phyloP scores from a whole-genome alignment of 2,113 vertebrate species.

The Leptobrachium ailaonicum region DNA sequence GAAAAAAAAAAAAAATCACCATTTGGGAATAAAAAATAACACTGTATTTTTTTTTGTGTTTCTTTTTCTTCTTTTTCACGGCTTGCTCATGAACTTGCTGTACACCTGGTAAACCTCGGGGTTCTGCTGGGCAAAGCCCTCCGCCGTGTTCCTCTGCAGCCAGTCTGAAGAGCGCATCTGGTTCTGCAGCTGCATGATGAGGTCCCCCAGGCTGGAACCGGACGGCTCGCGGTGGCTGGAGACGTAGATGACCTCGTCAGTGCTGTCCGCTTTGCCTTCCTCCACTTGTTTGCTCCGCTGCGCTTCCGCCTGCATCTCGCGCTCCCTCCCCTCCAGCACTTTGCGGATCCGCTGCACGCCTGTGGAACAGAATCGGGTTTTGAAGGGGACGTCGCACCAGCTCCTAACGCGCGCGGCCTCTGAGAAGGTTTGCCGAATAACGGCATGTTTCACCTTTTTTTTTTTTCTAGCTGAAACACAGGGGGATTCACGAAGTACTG shows the following conservation, averaged over 20 bases:
- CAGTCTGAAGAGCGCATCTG: slow-evolving; percentile 79
- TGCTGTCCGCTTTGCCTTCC: slow-evolving; percentile 61
- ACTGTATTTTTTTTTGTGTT: no score
- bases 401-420: no score
- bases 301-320: slow-evolving; percentile 60
- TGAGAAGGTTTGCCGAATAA: no score
- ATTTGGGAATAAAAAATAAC: no score
- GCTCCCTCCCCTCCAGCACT: slow-evolving; percentile 72
- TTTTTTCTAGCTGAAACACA: no score
- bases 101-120: slow-evolving; percentile 81
- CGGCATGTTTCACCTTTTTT: no score
- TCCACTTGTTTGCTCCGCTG: slow-evolving; percentile 55
- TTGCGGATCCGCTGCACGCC: slow-evolving; percentile 82
- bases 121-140: slow-evolving; percentile 77
- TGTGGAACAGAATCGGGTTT: slow-evolving; percentile 53
- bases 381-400: no score
- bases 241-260: slow-evolving; percentile 67
- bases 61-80: slow-evolving; percentile 34
- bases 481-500: no score
- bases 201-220: slow-evolving; percentile 65
- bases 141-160: slow-evolving; percentile 78
- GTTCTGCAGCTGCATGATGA: slow-evolving; percentile 74
- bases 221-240: slow-evolving; percentile 62
- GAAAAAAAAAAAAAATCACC: no score
- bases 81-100: slow-evolving; percentile 77